Base-by-base conservation (phyloP, 2,888 invertebrate genomes). In the Cerceris ruficornis region DNA sequence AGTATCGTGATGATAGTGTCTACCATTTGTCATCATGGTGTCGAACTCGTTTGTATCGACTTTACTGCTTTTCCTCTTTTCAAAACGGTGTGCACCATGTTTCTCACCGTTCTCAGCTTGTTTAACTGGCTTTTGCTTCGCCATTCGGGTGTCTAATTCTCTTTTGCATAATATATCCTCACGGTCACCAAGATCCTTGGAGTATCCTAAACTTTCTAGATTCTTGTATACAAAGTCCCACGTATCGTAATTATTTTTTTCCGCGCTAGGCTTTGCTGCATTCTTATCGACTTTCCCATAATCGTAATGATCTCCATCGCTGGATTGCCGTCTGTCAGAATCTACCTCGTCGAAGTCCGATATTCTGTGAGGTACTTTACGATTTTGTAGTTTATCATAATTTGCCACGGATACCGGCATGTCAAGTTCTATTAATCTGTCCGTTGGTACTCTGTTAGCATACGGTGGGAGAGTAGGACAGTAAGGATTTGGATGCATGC, bases 181-280 rank as follows among this genome's bases (percentile, higher is more conserved):
- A 60, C 96, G 91, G 85, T 95, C 95, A 0, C 95, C 95, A 7
- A 95, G 90, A 85, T 96, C 96, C 42, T 93, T 93, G 0, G 93
- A 93, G 83, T 96, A 96, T 0, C 96, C 95, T 86, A 96, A 95
- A 84, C 95, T 96, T 73, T 96, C 96, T 49, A 97, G 92, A 89
- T 96, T 96, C 84, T 95, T 94, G 89, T 95, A 97, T 0, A 97
- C 96, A 88, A 96, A 96, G 88, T 96, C 96, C 97, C 97, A 97
- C 66, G 95, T 95, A 82, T 96, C 96, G 71, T 95, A 95, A 0
- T 95, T 79, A 43, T 82, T 77, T 15, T 67, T 83, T 7, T 80
- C 74, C 5, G 74, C 71, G 46, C 15, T 58, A 2, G 84, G 55
- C 69, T 80, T 85, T 6, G 75, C 9, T 0, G 79, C 55, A n/a